Conservation (phyloP, 2,113 vertebrate genomes). For the Cichladusa arquata region DNA sequence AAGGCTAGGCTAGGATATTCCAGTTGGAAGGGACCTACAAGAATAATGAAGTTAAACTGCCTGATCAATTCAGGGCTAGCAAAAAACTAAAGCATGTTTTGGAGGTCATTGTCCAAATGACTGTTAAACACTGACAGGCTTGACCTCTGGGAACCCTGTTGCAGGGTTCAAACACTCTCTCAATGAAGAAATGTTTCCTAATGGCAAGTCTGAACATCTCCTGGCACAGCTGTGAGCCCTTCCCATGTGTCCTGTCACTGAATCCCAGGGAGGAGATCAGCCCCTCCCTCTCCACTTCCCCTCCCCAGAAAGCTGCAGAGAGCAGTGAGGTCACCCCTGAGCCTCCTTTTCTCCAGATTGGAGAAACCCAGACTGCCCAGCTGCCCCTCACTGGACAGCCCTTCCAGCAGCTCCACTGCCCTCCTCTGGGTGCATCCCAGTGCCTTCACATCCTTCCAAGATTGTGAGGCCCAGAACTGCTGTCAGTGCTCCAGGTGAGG, state of each 20-base stretch:
- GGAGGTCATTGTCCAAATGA: not conserved
- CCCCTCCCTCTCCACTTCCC: not conserved
- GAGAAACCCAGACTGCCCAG: not conserved
- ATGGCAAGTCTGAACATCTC: not conserved
- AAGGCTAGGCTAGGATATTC: not conserved
- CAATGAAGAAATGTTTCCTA: not conserved
- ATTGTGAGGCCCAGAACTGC: not conserved
- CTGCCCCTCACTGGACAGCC: not conserved
- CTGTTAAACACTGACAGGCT: not conserved
- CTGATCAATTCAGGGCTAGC: not conserved
- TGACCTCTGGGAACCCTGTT: not conserved
- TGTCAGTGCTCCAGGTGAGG: not conserved
- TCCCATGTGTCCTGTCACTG: not conserved
- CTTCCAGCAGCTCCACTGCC: not conserved
- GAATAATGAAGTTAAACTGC: not conserved
- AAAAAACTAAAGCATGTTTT: not conserved
- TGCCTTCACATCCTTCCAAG: too few relatives aligned
- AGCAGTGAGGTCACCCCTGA: not conserved
- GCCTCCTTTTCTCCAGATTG: not conserved
- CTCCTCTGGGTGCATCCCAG: not conserved
- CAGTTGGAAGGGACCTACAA: not conserved
- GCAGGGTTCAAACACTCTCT: not conserved
- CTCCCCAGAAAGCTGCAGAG: not conserved
- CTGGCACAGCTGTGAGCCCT: not conserved
- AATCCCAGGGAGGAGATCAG: not conserved